Percentiles rank a stretch among this genome's conserved stretches.
Evolutionary conservation across 1,140 invertebrate species (phyloP).

Genomic region (Drosophila gunungcola): DNA sequence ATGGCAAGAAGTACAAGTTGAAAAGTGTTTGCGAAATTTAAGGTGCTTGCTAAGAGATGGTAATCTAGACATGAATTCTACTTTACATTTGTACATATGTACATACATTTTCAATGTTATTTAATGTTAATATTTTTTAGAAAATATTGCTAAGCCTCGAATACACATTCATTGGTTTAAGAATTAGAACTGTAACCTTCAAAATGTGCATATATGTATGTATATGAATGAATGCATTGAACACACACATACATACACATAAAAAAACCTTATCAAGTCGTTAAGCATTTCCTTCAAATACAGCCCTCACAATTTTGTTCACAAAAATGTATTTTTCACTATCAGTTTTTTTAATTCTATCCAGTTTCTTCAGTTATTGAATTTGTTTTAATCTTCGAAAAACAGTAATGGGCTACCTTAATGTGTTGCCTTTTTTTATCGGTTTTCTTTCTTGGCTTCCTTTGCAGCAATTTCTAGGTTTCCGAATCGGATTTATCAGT

Average conservation of each 20-base stretch:
- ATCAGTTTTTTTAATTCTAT: not conserved
- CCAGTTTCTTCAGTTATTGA: slow-evolving; percentile 4
- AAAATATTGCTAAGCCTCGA: not conserved
- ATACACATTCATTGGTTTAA: not conserved
- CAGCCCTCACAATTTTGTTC: slow-evolving; percentile 8
- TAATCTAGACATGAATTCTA: not conserved
- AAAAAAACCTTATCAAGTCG: not conserved
- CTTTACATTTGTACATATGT: no score
- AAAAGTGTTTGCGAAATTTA: not conserved
- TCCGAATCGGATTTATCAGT: not conserved
- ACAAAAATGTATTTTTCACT: no score
- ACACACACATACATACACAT: not conserved
- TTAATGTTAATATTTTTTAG: not conserved
- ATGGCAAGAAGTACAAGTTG: not conserved
- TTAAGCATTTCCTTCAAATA: not conserved
- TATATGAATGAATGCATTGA: not conserved
- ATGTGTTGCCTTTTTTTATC: slow-evolving; percentile 18
- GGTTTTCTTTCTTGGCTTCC: not conserved
- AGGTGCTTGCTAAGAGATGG: not conserved
- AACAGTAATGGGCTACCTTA: slow-evolving; percentile 1
- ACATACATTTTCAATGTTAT: no score
- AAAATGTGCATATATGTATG: not conserved
- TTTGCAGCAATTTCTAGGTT: slow-evolving; percentile 1
- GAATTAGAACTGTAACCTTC: not conserved
- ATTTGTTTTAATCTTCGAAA: not conserved